Base-by-base conservation (phyloP, 2,113 vertebrate genomes). In the Bufo gargarizans region DNA sequence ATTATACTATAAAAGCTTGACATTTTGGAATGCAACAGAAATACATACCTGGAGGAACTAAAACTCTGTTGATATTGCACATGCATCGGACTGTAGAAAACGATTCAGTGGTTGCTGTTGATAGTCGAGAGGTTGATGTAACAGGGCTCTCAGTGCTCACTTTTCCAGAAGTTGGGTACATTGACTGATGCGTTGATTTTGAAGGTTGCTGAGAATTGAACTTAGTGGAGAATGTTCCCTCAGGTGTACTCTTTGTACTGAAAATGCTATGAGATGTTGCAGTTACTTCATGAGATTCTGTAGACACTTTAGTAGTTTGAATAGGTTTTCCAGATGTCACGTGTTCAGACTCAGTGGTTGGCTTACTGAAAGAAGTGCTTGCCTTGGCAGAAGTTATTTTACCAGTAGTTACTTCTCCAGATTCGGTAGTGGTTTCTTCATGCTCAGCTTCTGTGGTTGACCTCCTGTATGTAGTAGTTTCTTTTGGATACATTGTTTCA, bases 11-110 rank as follows among this genome's bases (percentile, higher is more conserved):
- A 33, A 69, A 33, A 13, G 4, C 2, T 2, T 2, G 12, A 69
- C 3, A 11, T 33, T 17, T 12, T 33, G 65, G 1, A 33, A 69
- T 22, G 2, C 10, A 33, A 58, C 14, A 80, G 10, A 80, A 55
- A 80, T 43, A 81, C 77, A 22, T 72, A 87, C 86, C 86, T 71
- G 86, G 33, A 20, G 77, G 33, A 47, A 87, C 16, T 50, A 87
- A 45, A 14, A 47, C 33, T 80, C 86, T 77, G 4, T 87, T 87
- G 47, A 81, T n/a, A 80, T 87, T 87, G 50, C 86, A 80, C n/a
- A 80, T 80, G 33, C 77, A 87, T 33, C 53, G 50, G 9, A 65
- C 17, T 45, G 77, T 87, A 45, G 72, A 58, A 87, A 87, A 81
- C 14, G 86, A 71, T 81, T 80, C 16, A 22, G 65, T 33, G 53